These are phyloP conservation scores for Polyommatus iphigenia DNA, from an alignment of 2,888 invertebrate species.

Conservation along the genomic window DNA sequence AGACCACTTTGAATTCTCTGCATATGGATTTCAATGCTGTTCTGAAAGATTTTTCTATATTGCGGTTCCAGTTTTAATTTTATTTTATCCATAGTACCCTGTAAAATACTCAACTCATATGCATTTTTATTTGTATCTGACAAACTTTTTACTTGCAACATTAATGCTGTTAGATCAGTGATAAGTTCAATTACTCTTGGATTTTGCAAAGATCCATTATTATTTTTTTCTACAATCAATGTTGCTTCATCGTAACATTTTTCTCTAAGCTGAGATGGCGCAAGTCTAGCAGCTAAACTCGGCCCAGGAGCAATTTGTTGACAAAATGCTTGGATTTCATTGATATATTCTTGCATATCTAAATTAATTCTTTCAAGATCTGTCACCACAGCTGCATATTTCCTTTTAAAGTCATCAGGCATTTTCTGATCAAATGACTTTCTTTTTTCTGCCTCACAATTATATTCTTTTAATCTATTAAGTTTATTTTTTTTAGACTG, in stretches of 20 bases:
- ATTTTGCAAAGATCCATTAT: slow-evolving; percentile 81
- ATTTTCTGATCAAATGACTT: slow-evolving; percentile 89
- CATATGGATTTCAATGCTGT: slow-evolving; percentile 94
- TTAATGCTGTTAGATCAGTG: slow-evolving; percentile 92
- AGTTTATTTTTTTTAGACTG: slow-evolving; percentile 90
- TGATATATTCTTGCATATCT: slow-evolving; percentile 91
- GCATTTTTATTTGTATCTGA: slow-evolving; percentile 92
- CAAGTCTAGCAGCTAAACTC: slow-evolving; percentile 91
- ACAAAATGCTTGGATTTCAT: slow-evolving; percentile 90
- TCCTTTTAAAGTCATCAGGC: slow-evolving; percentile 93
- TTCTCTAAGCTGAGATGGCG: slow-evolving; percentile 92
- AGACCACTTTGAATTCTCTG: slow-evolving; percentile 92
- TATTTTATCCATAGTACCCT: slow-evolving; percentile 95
- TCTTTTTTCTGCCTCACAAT: slow-evolving; percentile 93
- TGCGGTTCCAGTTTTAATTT: slow-evolving; percentile 87
- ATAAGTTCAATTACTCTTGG: slow-evolving; percentile 87
- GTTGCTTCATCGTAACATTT: slow-evolving; percentile 92
- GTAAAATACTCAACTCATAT: slow-evolving; percentile 93
- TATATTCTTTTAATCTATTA: slow-evolving; percentile 89
- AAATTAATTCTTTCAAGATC: slow-evolving; percentile 95
- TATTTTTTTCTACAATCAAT: slow-evolving; percentile 88
- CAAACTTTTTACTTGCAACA: slow-evolving; percentile 91
- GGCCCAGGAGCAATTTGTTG: slow-evolving; percentile 94
- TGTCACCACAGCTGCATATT: slow-evolving; percentile 92
- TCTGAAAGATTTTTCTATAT: slow-evolving; percentile 90